These are phyloP conservation scores for Otis tarda DNA, from an alignment of 2,113 vertebrate genomes.

Conservation along the genomic window DNA sequence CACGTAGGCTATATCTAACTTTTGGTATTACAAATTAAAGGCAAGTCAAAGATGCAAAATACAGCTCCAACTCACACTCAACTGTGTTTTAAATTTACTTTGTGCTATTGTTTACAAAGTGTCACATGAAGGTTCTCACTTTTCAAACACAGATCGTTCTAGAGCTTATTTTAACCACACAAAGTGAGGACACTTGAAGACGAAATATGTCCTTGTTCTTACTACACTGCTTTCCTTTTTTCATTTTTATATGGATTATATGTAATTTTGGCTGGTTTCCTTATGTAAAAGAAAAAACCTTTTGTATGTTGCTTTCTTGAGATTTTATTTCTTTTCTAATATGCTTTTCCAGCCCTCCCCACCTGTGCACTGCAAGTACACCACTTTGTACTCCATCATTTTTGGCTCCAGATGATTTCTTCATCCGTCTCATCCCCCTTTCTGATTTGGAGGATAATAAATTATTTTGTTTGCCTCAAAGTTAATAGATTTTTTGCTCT, in stretches of 20 bases:
- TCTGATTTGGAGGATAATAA: background rate
- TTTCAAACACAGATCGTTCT: constrained; percentile 12
- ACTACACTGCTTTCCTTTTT: background rate
- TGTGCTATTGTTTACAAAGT: background rate
- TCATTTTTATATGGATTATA: background rate
- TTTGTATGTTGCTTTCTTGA: background rate
- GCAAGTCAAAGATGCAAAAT: background rate
- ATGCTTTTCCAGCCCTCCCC: background rate
- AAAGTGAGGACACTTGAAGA: background rate
- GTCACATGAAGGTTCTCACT: constrained; percentile 1
- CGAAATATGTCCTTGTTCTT: background rate
- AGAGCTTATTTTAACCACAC: background rate
- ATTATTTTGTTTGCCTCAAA: background rate
- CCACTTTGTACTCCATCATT: background rate
- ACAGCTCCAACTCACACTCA: background rate
- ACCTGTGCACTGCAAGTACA: background rate
- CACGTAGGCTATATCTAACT: background rate
- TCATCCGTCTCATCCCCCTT: background rate
- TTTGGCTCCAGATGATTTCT: background rate
- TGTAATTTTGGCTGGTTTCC: background rate
- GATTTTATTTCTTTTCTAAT: background rate
- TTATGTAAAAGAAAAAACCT: background rate
- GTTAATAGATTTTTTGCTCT: background rate
- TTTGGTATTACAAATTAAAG: background rate
- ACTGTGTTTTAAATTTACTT: background rate